These are phyloP conservation scores for Morone saxatilis DNA, from an alignment of 2,113 vertebrate genomes.

Conservation along the genomic window DNA sequence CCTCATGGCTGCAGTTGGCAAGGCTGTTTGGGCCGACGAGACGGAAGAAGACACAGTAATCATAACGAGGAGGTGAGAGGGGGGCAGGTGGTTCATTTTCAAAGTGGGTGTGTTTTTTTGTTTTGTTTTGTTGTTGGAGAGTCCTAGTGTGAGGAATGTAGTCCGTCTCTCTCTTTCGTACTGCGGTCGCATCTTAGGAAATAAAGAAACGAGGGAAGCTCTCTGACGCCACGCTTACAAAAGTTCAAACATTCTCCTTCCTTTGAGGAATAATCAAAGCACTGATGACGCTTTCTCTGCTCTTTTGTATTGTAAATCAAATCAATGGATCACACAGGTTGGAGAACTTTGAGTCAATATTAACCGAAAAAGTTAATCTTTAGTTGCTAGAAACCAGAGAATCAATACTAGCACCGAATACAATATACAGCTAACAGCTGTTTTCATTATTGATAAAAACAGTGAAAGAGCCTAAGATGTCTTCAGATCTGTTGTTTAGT, in stretches of 20 bases:
- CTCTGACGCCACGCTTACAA: background rate
- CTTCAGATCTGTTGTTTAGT: background rate
- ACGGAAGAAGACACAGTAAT: constrained; percentile 13
- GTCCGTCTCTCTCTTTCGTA: background rate
- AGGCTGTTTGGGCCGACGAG: no score
- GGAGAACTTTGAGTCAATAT: background rate
- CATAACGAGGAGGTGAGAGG: background rate
- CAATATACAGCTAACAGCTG: background rate
- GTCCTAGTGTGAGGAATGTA: constrained; percentile 23
- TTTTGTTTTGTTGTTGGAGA: background rate
- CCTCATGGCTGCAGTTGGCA: background rate
- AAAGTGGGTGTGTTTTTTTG: background rate
- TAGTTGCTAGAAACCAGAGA: background rate
- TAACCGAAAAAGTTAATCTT: background rate
- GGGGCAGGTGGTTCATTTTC: constrained; percentile 3
- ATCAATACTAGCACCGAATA: no score
- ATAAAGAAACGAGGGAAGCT: constrained; percentile 10
- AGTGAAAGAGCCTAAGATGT: background rate
- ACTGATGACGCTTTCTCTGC: background rate
- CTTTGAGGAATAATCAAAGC: background rate
- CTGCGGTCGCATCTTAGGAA: background rate
- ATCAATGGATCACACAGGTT: background rate
- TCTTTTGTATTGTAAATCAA: background rate
- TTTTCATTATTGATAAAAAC: background rate
- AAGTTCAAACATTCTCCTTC: constrained; percentile 10